These are phyloP conservation scores for Tortricodes alternella DNA, from an alignment of 2,888 invertebrate genomes.

Conservation along the genomic window DNA sequence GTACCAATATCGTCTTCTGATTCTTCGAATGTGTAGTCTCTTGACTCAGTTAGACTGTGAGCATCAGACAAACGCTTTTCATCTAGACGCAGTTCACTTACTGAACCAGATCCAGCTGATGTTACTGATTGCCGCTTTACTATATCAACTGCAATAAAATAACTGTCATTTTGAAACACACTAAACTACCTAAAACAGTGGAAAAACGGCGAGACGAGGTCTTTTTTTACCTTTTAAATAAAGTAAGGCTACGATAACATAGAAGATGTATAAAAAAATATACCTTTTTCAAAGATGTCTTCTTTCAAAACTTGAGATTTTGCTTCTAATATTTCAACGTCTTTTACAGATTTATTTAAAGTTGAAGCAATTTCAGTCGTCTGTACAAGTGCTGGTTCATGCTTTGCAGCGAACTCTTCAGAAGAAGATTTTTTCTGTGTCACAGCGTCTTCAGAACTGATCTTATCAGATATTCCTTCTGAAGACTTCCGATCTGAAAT, in stretches of 20 bases:
- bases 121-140: slow-evolving; percentile 74
- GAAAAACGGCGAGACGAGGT: too few species aligned
- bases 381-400: slow-evolving; percentile 43
- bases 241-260: too few species aligned
- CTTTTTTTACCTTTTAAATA: too few species aligned
- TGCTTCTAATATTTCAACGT: slow-evolving; percentile 46
- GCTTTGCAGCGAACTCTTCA: slow-evolving; percentile 64
- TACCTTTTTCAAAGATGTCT: slow-evolving; percentile 58
- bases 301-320: slow-evolving; percentile 49
- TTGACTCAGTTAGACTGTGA: slow-evolving; percentile 75
- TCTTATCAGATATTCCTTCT: slow-evolving; percentile 76
- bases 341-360: slow-evolving; percentile 42
- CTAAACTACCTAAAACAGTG: too few species aligned
- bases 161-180: too few species aligned
- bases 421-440: slow-evolving; percentile 79
- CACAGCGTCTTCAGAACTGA: slow-evolving; percentile 79
- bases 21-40: slow-evolving; percentile 79
- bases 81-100: slow-evolving; percentile 69
- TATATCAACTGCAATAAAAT: slow-evolving; percentile 49
- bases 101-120: slow-evolving; percentile 72
- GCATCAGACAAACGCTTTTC: slow-evolving; percentile 78
- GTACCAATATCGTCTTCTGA: slow-evolving; percentile 78
- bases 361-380: slow-evolving; percentile 38
- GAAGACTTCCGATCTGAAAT: slow-evolving; percentile 78
- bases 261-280: not conserved